Base-by-base conservation (phyloP, 2,888 invertebrate species). In the Epistrophella euchroma region DNA sequence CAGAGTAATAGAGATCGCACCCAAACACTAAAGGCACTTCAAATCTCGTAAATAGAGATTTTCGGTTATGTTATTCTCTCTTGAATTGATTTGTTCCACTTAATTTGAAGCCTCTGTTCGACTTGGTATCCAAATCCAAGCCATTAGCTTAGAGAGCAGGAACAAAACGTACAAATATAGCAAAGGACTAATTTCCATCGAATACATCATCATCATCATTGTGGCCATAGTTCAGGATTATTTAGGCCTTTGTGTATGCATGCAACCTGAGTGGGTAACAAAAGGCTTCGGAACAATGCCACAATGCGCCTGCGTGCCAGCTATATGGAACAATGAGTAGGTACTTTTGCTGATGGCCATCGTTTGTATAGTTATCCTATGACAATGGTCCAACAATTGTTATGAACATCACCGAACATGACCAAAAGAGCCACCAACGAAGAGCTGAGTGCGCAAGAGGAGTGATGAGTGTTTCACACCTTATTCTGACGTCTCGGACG, bases 121-220 rank as follows among this genome's bases (percentile, higher is more conserved):
- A 40, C 58, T 50, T 52, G 40, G 60, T 58, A 77, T 68, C n/a
- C n/a, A n/a, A n/a, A 28, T 11, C 22, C 45, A 77, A 47, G 72
- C 68, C 68, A 73, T 68, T 64, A 19, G n/a, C 37, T 15, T 32
- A 6, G 13, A 50, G 9, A 13, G 13, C 40, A 25, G 45, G 28
- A 70, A 64, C 56, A 76, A 37, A 40, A 47, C 55, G 32, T 32
- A 7, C 5, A 28, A 5, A 70, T 37, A 35, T 17, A 55, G 22
- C 55, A 55, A 82, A 86, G 86, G 82, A 86, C 86, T 86, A 86
- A 86, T 86, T 86, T 86, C 74, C 82, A 86, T 86, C 86, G 86
- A 86, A 86, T 86, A 82, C 77, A 86, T 86, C 86, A 86, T 86
- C 86, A 82, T 78, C 73, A 86, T 78, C 77, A 78, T 81, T 81